Conservation (phyloP, 2,888 invertebrate genomes). For the Capitulum mitella region DNA sequence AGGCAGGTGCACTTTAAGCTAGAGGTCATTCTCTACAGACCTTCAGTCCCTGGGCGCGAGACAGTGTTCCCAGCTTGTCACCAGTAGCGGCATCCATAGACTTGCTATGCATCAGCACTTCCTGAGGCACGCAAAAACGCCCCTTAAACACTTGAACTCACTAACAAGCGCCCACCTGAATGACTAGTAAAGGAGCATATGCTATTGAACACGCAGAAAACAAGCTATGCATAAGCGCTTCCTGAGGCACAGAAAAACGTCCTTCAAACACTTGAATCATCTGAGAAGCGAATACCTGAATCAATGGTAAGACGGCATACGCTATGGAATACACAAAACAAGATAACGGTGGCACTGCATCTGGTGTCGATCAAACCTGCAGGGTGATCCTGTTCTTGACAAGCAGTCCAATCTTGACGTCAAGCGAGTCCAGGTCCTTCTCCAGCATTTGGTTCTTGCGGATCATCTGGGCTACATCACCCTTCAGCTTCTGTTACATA, state of each 20-base stretch:
- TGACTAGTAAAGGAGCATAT: too few relatives aligned
- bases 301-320: too few relatives aligned
- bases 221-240: too few relatives aligned
- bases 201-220: too few relatives aligned
- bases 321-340: not conserved
- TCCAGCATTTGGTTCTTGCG: constrained; percentile 64
- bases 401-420: constrained; percentile 69
- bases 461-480: constrained; percentile 64
- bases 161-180: too few relatives aligned
- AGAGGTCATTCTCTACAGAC: too few relatives aligned
- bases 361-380: constrained; percentile 44
- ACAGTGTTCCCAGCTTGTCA: not conserved
- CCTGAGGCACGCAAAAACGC: not conserved
- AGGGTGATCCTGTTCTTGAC: constrained; percentile 70
- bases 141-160: too few relatives aligned
- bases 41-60: not conserved
- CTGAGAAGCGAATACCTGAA: too few relatives aligned
- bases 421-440: constrained; percentile 64
- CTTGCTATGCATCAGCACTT: constrained; percentile 6
- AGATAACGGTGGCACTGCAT: constrained; percentile 27
- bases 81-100: not conserved
- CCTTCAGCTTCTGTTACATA: constrained; percentile 52
- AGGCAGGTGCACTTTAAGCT: too few relatives aligned
- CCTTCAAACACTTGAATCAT: too few relatives aligned
- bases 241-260: too few relatives aligned